phyloP scores from a whole-genome alignment of 2,113 vertebrate genomes.

The Cyprinodon tularosa region DNA sequence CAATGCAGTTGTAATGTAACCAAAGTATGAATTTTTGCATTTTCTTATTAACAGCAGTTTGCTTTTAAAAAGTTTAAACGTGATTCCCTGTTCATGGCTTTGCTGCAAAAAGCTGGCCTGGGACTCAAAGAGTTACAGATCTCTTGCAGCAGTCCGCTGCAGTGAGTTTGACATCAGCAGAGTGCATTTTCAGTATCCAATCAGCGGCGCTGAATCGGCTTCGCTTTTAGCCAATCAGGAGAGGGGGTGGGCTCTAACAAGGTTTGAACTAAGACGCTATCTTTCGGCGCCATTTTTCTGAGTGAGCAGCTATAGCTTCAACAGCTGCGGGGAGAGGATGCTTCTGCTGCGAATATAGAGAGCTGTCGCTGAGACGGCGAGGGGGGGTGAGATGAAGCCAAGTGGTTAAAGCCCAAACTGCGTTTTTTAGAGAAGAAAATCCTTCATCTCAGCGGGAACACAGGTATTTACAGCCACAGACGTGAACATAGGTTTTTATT shows the following conservation, averaged over 20 bases:
- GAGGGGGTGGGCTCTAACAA: slow-evolving; percentile 87
- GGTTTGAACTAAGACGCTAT: slow-evolving; percentile 96
- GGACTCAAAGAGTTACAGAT: slow-evolving; percentile 55
- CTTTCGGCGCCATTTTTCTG: slow-evolving; percentile 99
- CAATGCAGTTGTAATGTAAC: not conserved
- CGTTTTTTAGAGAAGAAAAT: slow-evolving; percentile 36
- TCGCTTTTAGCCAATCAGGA: slow-evolving; percentile 80
- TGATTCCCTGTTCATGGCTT: not conserved
- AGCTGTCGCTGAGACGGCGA: slow-evolving; percentile 44
- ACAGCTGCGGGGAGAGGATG: slow-evolving; percentile 79
- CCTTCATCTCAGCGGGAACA: slow-evolving; percentile 26
- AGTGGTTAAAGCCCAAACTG: slow-evolving; percentile 54
- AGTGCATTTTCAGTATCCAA: slow-evolving; percentile 81
- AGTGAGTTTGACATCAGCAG: slow-evolving; percentile 82
- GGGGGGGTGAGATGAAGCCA: slow-evolving; percentile 11
- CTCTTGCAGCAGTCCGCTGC: slow-evolving; percentile 51
- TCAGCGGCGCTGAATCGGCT: slow-evolving; percentile 69
- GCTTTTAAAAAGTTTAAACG: slow-evolving; percentile 2
- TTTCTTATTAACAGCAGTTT: not conserved
- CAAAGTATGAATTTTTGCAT: not conserved
- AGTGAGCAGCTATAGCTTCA: slow-evolving; percentile 86
- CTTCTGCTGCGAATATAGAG: slow-evolving; percentile 43
- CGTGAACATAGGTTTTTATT: slow-evolving; percentile 15
- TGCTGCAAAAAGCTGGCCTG: slow-evolving; percentile 14
- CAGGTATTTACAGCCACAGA: slow-evolving; percentile 49